These are phyloP conservation scores for Marcusenius ussheri DNA, from an alignment of 2,113 vertebrate species.

Conservation along the genomic window DNA sequence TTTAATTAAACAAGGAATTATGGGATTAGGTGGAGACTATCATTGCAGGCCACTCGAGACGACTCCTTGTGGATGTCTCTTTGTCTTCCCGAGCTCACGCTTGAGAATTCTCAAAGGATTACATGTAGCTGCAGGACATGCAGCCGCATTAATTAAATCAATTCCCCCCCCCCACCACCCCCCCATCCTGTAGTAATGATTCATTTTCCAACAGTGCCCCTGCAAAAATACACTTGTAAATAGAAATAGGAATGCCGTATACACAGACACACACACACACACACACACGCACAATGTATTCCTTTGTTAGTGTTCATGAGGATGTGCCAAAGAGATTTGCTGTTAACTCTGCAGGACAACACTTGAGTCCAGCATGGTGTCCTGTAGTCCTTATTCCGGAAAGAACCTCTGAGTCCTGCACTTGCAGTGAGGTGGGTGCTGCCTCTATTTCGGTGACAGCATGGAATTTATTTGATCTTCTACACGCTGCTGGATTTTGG, in stretches of 20 bases:
- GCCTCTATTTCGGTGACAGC: slow-evolving; percentile 45
- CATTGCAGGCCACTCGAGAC: slow-evolving; percentile 62
- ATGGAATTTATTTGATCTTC: slow-evolving; percentile 53
- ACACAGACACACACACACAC: slow-evolving; percentile 14
- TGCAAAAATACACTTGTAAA: slow-evolving; percentile 31
- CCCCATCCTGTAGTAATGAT: slow-evolving; percentile 43
- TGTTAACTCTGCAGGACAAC: slow-evolving; percentile 54
- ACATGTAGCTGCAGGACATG: slow-evolving; percentile 61
- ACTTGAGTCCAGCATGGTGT: slow-evolving; percentile 46
- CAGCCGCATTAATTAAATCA: slow-evolving; percentile 69
- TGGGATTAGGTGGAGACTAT: slow-evolving; percentile 60
- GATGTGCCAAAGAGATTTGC: slow-evolving; percentile 51
- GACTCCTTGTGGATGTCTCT: slow-evolving; percentile 56
- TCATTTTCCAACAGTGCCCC: slow-evolving; percentile 37
- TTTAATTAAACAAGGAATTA: slow-evolving; percentile 76
- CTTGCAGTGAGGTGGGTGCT: background rate
- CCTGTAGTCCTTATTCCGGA: slow-evolving; percentile 49
- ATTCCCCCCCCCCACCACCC: slow-evolving; percentile 35
- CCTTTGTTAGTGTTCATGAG: slow-evolving; percentile 41
- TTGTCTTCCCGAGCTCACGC: slow-evolving; percentile 51
- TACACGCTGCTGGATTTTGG: slow-evolving; percentile 51
- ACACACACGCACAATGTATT: slow-evolving; percentile 27
- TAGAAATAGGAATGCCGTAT: slow-evolving; percentile 22
- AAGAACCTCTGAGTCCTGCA: slow-evolving; percentile 35
- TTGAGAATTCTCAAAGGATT: slow-evolving; percentile 58